A percentile compares a stretch with the other conserved stretches of the same genome.
These are phyloP conservation scores for Hoplodrina ambigua DNA, from an alignment of 2,888 invertebrate species.

Conservation along the genomic window DNA sequence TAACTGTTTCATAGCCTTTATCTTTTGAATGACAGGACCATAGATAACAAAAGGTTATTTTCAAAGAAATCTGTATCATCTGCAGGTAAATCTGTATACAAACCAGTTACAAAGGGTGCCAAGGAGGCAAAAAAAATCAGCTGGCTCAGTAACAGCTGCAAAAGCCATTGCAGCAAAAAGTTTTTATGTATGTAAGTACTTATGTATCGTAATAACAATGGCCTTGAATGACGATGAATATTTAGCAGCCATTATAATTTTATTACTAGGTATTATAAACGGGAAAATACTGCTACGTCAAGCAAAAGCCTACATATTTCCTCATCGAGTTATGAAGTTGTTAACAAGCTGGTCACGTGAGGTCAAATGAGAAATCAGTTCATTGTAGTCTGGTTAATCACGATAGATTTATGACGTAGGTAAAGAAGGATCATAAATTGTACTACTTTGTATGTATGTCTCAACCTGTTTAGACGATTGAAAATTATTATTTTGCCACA, in stretches of 20 bases:
- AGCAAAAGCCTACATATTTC: conserved; percentile 41
- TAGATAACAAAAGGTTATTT: conserved; percentile 13
- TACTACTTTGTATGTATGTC: conserved; percentile 30
- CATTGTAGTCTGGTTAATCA: conserved; percentile 35
- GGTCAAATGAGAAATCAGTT: conserved; percentile 40
- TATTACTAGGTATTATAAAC: conserved; percentile 18
- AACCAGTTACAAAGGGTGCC: conserved; percentile 4
- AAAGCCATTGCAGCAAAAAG: conserved; percentile 20
- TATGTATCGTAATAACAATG: conserved; percentile 6
- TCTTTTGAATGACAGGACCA: conserved; percentile 13
- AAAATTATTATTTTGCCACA: conserved; percentile 47
- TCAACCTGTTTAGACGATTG: conserved; percentile 22
- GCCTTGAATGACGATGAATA: conserved; percentile 17
- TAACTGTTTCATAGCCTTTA: conserved; percentile 14
- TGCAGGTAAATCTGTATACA: conserved; percentile 21
- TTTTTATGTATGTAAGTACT: background rate
- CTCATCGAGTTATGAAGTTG: conserved; percentile 30
- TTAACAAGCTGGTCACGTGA: conserved; percentile 41
- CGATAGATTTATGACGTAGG: conserved; percentile 40
- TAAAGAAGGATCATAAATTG: conserved; percentile 30
- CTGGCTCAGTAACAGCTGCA: conserved; percentile 26
- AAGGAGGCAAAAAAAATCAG: conserved; percentile 22
- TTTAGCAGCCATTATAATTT: conserved; percentile 13
- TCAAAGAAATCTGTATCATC: conserved; percentile 21
- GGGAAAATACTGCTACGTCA: conserved; percentile 53